Conservation (phyloP, 2,113 vertebrate species). For the Dipodomys merriami region DNA sequence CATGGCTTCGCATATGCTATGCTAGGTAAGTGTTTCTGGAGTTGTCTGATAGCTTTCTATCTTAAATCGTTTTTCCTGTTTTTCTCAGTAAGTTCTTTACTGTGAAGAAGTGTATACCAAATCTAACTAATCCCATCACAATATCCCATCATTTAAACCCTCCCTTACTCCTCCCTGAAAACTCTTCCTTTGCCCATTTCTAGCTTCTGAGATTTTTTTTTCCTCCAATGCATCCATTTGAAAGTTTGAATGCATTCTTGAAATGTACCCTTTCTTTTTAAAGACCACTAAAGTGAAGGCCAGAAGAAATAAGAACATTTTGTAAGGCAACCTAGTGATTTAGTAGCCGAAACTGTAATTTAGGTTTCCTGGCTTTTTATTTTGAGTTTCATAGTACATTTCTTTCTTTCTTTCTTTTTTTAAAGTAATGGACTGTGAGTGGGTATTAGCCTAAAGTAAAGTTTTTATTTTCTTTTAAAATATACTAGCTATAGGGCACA, state of each 20-base stretch:
- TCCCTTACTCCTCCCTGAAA: not conserved
- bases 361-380: constrained; percentile 41
- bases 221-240: not conserved
- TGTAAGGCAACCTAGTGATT: constrained; percentile 59
- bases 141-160: not conserved
- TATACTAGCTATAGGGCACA: too few relatives aligned
- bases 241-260: constrained; percentile 1
- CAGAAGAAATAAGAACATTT: constrained; percentile 20
- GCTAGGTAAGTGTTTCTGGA: not conserved
- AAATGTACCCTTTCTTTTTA: constrained; percentile 23
- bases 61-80: not conserved
- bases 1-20: too few relatives aligned
- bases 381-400: constrained; percentile 24
- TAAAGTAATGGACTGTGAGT: not conserved
- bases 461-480: not conserved
- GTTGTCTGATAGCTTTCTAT: not conserved
- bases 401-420: not conserved
- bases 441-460: not conserved
- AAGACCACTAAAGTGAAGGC: constrained; percentile 24
- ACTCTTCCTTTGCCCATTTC: not conserved
- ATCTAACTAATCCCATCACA: not conserved
- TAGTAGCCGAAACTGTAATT: constrained; percentile 53
- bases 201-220: not conserved
- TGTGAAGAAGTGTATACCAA: not conserved
- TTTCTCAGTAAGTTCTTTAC: not conserved